These are phyloP conservation scores for Distichodus sexfasciatus DNA, from an alignment of 2,797 vertebrate species.

Conservation along the genomic window DNA sequence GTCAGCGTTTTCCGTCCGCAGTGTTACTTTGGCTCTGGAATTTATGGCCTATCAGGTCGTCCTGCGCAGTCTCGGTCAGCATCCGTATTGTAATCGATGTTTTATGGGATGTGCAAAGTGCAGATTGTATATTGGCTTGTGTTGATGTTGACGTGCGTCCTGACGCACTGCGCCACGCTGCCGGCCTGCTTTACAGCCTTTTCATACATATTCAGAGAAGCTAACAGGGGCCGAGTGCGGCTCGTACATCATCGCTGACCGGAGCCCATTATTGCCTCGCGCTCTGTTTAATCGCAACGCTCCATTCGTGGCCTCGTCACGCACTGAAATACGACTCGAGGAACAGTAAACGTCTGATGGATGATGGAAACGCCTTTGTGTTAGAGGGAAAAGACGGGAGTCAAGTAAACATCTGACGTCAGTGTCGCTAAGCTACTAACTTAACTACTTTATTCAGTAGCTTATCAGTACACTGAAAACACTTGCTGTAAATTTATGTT, in stretches of 20 bases:
- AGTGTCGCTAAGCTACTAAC: no score
- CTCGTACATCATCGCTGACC: conserved; percentile 33
- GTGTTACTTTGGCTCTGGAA: not conserved
- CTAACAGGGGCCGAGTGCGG: conserved; percentile 7
- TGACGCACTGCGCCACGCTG: not conserved
- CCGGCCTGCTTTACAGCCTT: conserved; percentile 31
- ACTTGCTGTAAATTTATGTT: no score
- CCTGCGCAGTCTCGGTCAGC: not conserved
- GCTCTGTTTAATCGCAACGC: conserved; percentile 35
- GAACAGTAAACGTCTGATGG: conserved; percentile 8
- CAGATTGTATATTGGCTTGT: conserved; percentile 12
- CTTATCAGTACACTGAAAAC: no score
- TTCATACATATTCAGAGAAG: conserved; percentile 37
- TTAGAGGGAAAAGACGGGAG: no score
- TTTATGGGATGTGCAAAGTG: conserved; percentile 26
- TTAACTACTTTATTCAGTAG: no score
- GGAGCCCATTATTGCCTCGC: conserved; percentile 21
- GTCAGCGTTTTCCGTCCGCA: conserved; percentile 2
- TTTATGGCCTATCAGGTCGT: not conserved
- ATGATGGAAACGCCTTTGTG: no score
- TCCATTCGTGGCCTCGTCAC: conserved; percentile 15
- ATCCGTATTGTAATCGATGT: conserved; percentile 12
- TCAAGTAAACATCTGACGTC: no score
- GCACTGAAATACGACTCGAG: conserved; percentile 18
- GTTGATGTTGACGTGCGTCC: not conserved